These are phyloP conservation scores for Hystrix brachyura DNA, from an alignment of 2,113 vertebrate species.

Conservation along the genomic window DNA sequence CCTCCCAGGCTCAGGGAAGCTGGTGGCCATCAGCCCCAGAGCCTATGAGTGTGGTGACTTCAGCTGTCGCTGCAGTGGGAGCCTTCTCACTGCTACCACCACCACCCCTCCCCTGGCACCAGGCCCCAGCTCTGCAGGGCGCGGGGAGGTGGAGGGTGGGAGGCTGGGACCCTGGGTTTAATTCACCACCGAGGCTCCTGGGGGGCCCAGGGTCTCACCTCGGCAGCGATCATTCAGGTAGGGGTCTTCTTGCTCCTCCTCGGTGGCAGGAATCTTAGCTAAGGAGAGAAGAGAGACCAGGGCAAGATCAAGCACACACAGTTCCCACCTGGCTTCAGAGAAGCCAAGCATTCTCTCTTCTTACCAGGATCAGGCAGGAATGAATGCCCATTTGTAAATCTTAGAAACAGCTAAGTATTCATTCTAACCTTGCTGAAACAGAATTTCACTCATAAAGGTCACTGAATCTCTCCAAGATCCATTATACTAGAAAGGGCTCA, in stretches of 20 bases:
- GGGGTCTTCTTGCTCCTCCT: constrained; percentile 89
- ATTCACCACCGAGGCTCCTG: rapidly evolving
- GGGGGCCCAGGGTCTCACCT: constrained; percentile 82
- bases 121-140: neutral
- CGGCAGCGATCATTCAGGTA: constrained; percentile 92
- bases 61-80: rapidly evolving
- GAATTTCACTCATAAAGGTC: neutral
- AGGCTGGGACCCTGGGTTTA: rapidly evolving
- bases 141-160: rapidly evolving
- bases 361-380: neutral
- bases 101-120: neutral
- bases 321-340: rapidly evolving
- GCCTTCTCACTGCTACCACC: neutral
- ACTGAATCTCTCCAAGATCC: neutral
- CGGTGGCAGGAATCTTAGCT: constrained; percentile 84
- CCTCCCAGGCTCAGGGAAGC: neutral
- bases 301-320: neutral
- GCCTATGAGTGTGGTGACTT: neutral
- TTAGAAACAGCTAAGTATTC: neutral
- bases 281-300: constrained; percentile 58
- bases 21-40: too few species aligned
- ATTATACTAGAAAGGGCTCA: neutral
- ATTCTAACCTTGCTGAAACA: neutral
- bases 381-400: neutral
- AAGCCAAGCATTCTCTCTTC: rapidly evolving